Base-by-base conservation (phyloP, 2,797 vertebrate species). In the Adelosebastes latens region DNA sequence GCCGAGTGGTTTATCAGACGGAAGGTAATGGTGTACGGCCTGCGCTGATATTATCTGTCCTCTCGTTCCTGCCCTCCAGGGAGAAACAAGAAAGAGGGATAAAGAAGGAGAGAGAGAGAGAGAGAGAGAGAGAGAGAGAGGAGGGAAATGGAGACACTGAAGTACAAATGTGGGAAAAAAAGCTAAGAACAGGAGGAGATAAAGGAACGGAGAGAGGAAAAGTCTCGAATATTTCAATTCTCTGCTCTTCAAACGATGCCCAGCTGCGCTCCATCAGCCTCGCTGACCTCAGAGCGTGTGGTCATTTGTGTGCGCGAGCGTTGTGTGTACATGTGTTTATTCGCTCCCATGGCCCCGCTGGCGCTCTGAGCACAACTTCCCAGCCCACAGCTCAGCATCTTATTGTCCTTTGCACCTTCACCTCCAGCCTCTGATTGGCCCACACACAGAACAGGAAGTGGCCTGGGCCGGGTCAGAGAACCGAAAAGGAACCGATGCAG, bases 1-100 rank as follows among this genome's bases (percentile, higher is more conserved):
- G 86, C 87, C 80, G 36, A 72, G 86, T 31, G 82, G 83, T 93
- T 93, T 93, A 94, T 94, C 93, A 92, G 92, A 92, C 79, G 64
- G 88, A 92, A 89, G 90, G 92, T 93, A 94, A 94, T 94, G 91
- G 91, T 92, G 92, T 93, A 92, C 79, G 89, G 89, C 89, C 85
- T 8, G 56, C 34, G 49, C 85, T 86, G 92, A 94, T 93, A 92
- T 92, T 91, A 93, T 94, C 91, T 74, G 84, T 93, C 92, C 90
- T 90, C 89, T 91, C 84, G 75, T 91, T 91, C 82, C 88, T 85
- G 86, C 82, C 88, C 89, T 89, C 87, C 75, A 58, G 89, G 83
- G 88, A 90, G 81, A 80, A 88, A 88, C 73, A 82, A 83, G 86
- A 87, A 91, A 86, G 88, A 82, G 78, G 90, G 84, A 91, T 89